Percentiles rank a stretch among this genome's conserved stretches.
Conservation (phyloP, 1,140 invertebrate genomes). For the Drosophila nigromelanica region DNA sequence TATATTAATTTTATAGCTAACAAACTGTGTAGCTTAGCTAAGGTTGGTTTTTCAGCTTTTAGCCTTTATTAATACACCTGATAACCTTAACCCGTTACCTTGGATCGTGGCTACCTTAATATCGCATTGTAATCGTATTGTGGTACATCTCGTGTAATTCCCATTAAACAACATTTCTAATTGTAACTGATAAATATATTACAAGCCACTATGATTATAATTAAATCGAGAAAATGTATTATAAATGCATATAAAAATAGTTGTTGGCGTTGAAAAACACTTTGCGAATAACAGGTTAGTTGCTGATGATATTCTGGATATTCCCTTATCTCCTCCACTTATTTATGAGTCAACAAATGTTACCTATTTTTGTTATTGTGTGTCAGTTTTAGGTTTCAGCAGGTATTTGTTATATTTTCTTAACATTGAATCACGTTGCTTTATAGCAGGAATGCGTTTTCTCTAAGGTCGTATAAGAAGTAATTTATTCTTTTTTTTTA, state of each 20-base stretch:
- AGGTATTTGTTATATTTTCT: conserved; percentile 2
- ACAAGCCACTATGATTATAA: background rate
- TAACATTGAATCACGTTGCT: conserved; percentile 30
- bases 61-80: conserved; percentile 25
- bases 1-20: background rate
- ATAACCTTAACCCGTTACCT: conserved; percentile 54
- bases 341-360: conserved; percentile 18
- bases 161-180: conserved; percentile 16
- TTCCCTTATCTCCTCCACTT: conserved; percentile 35
- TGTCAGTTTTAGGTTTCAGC: background rate
- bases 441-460: background rate
- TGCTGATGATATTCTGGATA: conserved; percentile 25
- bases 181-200: background rate
- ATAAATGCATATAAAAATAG: background rate
- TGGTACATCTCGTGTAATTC: background rate
- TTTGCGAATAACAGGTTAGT: background rate
- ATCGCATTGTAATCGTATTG: background rate
- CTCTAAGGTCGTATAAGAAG: too few relatives aligned
- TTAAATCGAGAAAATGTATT: background rate
- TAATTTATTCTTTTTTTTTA: too few relatives aligned
- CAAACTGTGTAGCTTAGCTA: background rate
- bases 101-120: conserved; percentile 31
- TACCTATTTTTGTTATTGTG: background rate
- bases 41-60: conserved; percentile 5
- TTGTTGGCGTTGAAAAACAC: conserved; percentile 7